Evolutionary conservation across 1,140 invertebrate species (phyloP).

Genomic region (Euglossa dilemma): DNA sequence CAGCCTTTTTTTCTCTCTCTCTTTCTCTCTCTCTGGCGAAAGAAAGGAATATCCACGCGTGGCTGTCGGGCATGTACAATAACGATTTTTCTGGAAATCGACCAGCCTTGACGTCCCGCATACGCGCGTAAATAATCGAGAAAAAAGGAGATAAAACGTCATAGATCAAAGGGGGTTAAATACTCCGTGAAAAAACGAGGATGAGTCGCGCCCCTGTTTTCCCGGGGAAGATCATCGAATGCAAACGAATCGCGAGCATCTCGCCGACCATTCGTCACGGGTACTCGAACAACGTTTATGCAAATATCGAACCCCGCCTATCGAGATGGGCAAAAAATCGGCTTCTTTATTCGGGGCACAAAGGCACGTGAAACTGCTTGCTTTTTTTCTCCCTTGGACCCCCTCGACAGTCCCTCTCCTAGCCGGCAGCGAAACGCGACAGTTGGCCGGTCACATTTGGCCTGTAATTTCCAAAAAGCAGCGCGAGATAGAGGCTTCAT

Average conservation of each 20-base stretch:
- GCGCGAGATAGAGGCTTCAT: constrained; percentile 57
- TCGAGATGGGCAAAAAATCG: constrained; percentile 49
- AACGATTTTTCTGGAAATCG: neutral
- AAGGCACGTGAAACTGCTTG: constrained; percentile 31
- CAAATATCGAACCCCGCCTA: constrained; percentile 77
- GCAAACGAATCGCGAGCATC: constrained; percentile 53
- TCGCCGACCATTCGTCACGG: constrained; percentile 76
- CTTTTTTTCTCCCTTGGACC: neutral
- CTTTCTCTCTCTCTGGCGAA: too few relatives aligned
- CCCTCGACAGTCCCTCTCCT: constrained; percentile 36
- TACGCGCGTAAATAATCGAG: neutral
- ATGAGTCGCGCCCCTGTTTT: constrained; percentile 12
- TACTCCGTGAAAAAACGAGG: constrained; percentile 38
- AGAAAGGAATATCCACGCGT: neutral
- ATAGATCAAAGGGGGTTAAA: constrained; percentile 52
- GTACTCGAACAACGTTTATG: constrained; percentile 72
- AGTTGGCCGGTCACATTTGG: constrained; percentile 73
- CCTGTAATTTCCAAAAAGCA: constrained; percentile 77
- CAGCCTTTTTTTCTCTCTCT: neutral
- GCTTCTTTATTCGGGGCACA: constrained; percentile 58
- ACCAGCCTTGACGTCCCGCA: neutral
- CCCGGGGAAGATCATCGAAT: constrained; percentile 64
- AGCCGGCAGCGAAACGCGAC: constrained; percentile 56
- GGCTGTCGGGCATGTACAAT: neutral
- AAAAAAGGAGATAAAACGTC: constrained; percentile 6